Conservation (phyloP, 2,113 vertebrate species). For the Hippocampus barbouri region DNA sequence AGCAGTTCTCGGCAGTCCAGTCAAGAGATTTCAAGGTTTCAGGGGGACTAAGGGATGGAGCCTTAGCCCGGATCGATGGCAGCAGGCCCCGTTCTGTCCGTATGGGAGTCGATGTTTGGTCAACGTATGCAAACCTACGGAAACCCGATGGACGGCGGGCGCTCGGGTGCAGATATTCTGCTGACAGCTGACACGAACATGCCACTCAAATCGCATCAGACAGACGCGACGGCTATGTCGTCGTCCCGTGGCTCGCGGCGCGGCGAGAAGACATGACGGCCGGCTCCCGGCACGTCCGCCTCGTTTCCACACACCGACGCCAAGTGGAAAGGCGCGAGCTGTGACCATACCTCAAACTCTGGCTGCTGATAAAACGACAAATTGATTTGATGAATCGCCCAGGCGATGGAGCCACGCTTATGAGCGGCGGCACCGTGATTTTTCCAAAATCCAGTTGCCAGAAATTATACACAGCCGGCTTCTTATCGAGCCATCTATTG, state of each 20-base stretch:
- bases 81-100: background rate
- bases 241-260: conserved; percentile 25
- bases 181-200: conserved; percentile 34
- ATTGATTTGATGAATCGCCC: conserved; percentile 73
- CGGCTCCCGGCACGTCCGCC: conserved; percentile 28
- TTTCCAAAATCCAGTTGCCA: conserved; percentile 54
- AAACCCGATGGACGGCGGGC: conserved; percentile 12
- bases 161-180: conserved; percentile 10
- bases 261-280: conserved; percentile 32
- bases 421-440: conserved; percentile 46
- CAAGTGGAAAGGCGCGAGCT: conserved; percentile 47
- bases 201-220: conserved; percentile 1
- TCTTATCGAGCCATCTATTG: conserved; percentile 69
- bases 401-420: conserved; percentile 55
- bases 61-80: background rate
- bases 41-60: background rate
- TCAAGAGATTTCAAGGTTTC: background rate
- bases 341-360: conserved; percentile 60
- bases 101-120: conserved; percentile 1
- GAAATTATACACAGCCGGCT: conserved; percentile 54
- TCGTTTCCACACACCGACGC: conserved; percentile 3
- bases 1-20: background rate
- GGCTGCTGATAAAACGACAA: conserved; percentile 66
- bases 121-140: conserved; percentile 12
- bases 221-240: conserved; percentile 11